A percentile compares a stretch with the other conserved stretches of the same genome.
Evolutionary conservation across 1,140 invertebrate genomes (phyloP).

Genomic region (Stenopsyche tienmushanensis): DNA sequence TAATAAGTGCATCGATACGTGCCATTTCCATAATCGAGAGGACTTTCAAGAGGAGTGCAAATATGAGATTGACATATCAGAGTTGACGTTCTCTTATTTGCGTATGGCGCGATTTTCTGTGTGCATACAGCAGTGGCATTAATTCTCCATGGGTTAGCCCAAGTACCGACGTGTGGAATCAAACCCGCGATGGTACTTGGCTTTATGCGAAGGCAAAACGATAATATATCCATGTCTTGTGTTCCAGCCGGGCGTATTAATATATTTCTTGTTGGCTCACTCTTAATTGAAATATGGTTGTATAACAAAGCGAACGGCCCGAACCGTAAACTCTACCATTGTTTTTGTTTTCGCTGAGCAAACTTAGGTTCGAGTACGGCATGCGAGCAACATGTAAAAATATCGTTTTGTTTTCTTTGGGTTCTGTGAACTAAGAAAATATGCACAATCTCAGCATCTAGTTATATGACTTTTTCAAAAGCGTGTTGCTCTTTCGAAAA

Average conservation of each 20-base stretch:
- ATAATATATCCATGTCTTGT: background rate
- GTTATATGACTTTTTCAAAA: no score
- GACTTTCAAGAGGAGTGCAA: no score
- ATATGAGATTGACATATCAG: background rate
- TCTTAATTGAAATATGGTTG: background rate
- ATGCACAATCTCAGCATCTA: no score
- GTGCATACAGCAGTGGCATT: background rate
- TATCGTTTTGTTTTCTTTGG: no score
- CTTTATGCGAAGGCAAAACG: no score
- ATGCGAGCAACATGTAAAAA: slow-evolving; percentile 5
- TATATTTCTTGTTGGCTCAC: background rate
- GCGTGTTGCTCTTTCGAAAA: no score
- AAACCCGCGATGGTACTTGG: background rate
- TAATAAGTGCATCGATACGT: no score
- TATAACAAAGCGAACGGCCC: background rate
- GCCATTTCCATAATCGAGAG: no score
- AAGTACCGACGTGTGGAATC: background rate
- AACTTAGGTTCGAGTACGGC: background rate
- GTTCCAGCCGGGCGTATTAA: background rate
- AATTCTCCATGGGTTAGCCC: background rate
- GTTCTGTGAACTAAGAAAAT: no score
- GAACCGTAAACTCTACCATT: background rate
- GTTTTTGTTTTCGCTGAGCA: background rate
- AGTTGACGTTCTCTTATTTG: background rate
- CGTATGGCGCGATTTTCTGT: no score